A percentile compares a stretch with the other conserved stretches of the same genome.
These are phyloP conservation scores for Orycteropus afer DNA, from an alignment of 2,113 vertebrate species.

Conservation along the genomic window DNA sequence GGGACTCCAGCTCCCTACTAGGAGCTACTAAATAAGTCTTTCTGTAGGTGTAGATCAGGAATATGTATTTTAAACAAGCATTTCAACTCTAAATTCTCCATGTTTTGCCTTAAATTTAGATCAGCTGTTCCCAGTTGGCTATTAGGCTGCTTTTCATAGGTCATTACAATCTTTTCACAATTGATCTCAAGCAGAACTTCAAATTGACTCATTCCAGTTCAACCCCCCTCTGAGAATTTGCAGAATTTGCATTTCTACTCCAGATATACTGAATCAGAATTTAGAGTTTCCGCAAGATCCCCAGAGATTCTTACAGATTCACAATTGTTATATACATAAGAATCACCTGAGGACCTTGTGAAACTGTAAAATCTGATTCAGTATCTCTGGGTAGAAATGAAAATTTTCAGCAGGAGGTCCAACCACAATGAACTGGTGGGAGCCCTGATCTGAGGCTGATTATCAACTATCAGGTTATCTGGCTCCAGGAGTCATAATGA, in stretches of 20 bases:
- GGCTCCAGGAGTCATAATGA: not conserved
- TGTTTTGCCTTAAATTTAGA: too few relatives aligned
- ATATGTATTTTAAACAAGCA: not conserved
- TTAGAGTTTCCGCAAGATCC: too few relatives aligned
- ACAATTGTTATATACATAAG: too few relatives aligned
- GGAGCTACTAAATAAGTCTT: not conserved
- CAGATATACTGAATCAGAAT: too few relatives aligned
- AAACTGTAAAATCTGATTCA: not conserved
- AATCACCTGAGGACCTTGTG: too few relatives aligned
- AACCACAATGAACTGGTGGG: too few relatives aligned
- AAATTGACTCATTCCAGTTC: too few relatives aligned
- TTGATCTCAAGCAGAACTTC: not conserved
- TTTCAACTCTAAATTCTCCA: not conserved
- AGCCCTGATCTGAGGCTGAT: not conserved
- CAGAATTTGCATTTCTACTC: too few relatives aligned
- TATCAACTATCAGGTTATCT: not conserved
- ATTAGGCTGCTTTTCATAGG: not conserved
- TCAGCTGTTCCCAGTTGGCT: not conserved
- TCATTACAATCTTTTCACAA: not conserved
- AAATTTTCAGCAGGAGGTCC: too few relatives aligned
- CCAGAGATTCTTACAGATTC: too few relatives aligned
- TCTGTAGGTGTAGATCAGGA: not conserved
- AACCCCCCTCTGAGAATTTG: too few relatives aligned
- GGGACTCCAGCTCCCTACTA: not conserved
- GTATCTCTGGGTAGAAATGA: not conserved